phyloP scores from a whole-genome alignment of 2,797 vertebrate genomes.

The Hippocampus kuda region DNA sequence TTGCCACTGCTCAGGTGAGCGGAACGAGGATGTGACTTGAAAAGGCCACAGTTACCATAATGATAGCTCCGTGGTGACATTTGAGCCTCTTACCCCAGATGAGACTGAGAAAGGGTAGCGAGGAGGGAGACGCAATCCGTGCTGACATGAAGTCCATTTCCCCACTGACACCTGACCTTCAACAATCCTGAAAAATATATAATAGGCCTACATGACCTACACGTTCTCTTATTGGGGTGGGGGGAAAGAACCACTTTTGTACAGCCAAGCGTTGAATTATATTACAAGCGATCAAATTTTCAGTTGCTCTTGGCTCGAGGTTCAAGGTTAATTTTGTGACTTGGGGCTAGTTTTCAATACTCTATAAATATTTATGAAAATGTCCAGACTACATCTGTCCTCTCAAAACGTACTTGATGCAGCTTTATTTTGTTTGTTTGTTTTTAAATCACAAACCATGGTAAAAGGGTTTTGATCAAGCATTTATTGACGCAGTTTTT shows the following conservation, averaged over 20 bases:
- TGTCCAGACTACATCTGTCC: background rate
- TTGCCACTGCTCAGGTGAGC: constrained; percentile 10
- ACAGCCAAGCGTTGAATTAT: background rate
- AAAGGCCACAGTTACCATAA: constrained; percentile 38
- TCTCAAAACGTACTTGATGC: background rate
- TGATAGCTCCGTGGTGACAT: constrained; percentile 30
- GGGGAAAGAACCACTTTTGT: background rate
- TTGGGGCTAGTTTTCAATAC: background rate
- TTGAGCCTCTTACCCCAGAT: constrained; percentile 58
- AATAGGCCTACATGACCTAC: constrained; percentile 9
- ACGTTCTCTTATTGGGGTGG: background rate
- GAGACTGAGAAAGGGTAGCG: constrained; percentile 47
- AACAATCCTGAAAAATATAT: constrained; percentile 24
- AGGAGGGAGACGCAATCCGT: constrained; percentile 34
- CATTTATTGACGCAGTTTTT: background rate
- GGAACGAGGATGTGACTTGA: constrained; percentile 27
- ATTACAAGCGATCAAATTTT: background rate
- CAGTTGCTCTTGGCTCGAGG: background rate
- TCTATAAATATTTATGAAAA: background rate
- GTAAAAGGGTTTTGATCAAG: background rate
- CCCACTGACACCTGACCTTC: constrained; percentile 34
- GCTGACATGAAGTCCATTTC: constrained; percentile 55
- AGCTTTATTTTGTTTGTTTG: background rate
- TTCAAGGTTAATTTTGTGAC: background rate
- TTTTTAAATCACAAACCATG: background rate